A percentile compares a stretch with the other conserved stretches of the same genome.
Evolutionary conservation across 2,797 vertebrate species (phyloP).

Genomic region (Schizothorax lantsangensis): DNA sequence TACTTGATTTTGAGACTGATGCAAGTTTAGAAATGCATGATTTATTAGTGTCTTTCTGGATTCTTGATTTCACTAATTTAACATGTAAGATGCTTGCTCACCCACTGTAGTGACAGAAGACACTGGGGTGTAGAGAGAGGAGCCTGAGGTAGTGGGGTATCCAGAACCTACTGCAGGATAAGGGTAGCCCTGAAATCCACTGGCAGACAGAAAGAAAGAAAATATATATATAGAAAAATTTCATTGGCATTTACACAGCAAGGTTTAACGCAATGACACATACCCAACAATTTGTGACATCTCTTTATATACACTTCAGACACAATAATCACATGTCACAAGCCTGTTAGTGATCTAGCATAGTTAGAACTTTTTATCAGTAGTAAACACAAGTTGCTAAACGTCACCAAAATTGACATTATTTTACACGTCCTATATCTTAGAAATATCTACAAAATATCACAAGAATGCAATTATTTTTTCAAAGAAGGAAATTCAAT

Average conservation of each 20-base stretch:
- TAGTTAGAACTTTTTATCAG: not conserved
- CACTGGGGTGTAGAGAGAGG: constrained; percentile 85
- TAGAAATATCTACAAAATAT: not conserved
- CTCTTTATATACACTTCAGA: not conserved
- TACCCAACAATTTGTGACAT: not conserved
- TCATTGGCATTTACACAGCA: not conserved
- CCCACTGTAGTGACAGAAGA: constrained; percentile 88
- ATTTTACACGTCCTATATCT: not conserved
- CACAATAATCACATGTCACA: not conserved
- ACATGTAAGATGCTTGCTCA: constrained; percentile 73
- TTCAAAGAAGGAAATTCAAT: not conserved
- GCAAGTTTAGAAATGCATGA: not conserved
- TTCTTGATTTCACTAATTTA: not conserved
- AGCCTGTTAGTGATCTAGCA: not conserved
- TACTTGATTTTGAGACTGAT: not conserved
- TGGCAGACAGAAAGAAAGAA: constrained; percentile 47
- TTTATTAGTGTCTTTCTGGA: not conserved
- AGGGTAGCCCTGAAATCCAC: constrained; percentile 88
- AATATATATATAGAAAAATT: not conserved
- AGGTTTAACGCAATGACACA: not conserved
- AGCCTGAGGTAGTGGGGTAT: constrained; percentile 86
- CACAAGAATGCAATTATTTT: not conserved
- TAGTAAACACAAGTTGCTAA: not conserved
- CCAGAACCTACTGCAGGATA: constrained; percentile 82
- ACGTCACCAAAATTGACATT: not conserved